Percentiles rank a stretch among this genome's conserved stretches.
phyloP scores from a whole-genome alignment of 2,888 invertebrate genomes.

The Xestoiulus laeticollis region DNA sequence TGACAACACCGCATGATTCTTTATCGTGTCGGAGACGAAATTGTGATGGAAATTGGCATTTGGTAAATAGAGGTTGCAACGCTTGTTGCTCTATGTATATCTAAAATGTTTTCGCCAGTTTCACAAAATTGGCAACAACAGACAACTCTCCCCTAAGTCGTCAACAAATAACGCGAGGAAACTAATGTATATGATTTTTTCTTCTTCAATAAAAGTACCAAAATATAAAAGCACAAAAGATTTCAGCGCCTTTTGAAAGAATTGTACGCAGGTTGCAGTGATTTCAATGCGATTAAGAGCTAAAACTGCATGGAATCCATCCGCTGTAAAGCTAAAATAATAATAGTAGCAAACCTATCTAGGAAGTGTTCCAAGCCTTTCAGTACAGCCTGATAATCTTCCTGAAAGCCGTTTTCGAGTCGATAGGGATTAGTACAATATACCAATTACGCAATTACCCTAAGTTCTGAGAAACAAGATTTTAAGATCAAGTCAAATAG shows the following conservation, averaged over 20 bases:
- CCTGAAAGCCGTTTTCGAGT: too few species aligned
- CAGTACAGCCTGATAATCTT: too few species aligned
- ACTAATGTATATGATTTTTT: not conserved
- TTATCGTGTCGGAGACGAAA: not conserved
- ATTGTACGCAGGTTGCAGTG: too few species aligned
- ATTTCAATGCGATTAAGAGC: too few species aligned
- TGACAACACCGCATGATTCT: slow-evolving; percentile 29
- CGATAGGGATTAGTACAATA: not conserved
- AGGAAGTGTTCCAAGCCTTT: too few species aligned
- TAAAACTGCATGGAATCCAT: too few species aligned
- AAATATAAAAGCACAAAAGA: not conserved
- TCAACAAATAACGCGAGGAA: not conserved
- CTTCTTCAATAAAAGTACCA: not conserved
- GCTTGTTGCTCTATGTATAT: slow-evolving; percentile 6
- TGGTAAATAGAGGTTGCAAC: not conserved
- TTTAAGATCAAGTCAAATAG: not conserved
- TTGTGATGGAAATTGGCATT: slow-evolving; percentile 27
- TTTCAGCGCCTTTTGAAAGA: not conserved
- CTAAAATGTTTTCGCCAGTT: slow-evolving; percentile 3
- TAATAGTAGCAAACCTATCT: too few species aligned
- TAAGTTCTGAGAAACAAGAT: not conserved
- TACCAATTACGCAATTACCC: not conserved
- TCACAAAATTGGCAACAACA: slow-evolving; percentile 9
- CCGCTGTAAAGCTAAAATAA: too few species aligned
- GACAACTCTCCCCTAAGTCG: not conserved